These are phyloP conservation scores for Perizoma flavofasciatum DNA, from an alignment of 2,888 invertebrate genomes.

Conservation along the genomic window DNA sequence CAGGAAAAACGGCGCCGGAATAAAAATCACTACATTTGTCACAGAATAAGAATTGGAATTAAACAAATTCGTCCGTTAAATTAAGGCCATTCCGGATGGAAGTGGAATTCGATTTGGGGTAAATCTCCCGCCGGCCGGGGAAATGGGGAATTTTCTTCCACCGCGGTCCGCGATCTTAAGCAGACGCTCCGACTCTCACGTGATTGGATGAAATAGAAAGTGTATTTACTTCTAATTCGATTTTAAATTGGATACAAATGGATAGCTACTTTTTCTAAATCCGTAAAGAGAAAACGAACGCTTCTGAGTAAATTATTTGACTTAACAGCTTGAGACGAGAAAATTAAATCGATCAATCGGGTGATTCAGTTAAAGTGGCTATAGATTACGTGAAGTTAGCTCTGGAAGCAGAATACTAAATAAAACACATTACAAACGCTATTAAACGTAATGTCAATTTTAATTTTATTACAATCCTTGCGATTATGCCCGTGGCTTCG, in stretches of 20 bases:
- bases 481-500: too few relatives aligned
- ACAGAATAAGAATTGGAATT: conserved; percentile 82
- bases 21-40: conserved; percentile 81
- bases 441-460: conserved; percentile 30
- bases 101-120: conserved; percentile 78
- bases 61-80: conserved; percentile 83
- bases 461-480: not conserved
- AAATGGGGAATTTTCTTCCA: conserved; percentile 63
- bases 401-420: conserved; percentile 28
- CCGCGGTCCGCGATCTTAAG: conserved; percentile 59
- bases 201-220: conserved; percentile 75
- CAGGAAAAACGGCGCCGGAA: conserved; percentile 59
- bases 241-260: conserved; percentile 81
- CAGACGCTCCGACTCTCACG: conserved; percentile 61
- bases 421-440: conserved; percentile 32
- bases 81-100: conserved; percentile 75
- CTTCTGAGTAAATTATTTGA: conserved; percentile 60
- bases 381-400: conserved; percentile 25
- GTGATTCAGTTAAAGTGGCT: conserved; percentile 41
- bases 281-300: conserved; percentile 49
- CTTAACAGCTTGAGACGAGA: conserved; percentile 56
- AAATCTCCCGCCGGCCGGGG: conserved; percentile 68
- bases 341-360: conserved; percentile 65
- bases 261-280: conserved; percentile 67
- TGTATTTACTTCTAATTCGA: conserved; percentile 80